phyloP scores from a whole-genome alignment of 1,140 invertebrate genomes.

The Aphelinus certus region DNA sequence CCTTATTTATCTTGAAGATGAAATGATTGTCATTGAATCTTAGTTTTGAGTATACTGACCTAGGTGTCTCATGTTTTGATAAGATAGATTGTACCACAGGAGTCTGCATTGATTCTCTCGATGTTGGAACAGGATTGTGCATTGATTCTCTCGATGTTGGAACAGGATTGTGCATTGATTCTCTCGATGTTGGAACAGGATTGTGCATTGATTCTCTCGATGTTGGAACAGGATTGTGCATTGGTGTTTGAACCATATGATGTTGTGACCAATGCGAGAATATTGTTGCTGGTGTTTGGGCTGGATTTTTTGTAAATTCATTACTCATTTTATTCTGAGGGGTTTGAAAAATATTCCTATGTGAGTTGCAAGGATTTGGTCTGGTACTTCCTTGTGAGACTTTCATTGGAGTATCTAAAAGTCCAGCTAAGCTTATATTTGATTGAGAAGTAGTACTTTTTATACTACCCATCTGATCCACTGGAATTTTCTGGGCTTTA shows the following conservation, averaged over 20 bases:
- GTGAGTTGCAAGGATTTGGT: constrained; percentile 54
- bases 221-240: constrained; percentile 41
- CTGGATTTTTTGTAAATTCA: constrained; percentile 41
- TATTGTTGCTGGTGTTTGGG: constrained; percentile 53
- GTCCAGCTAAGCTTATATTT: background rate
- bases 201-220: constrained; percentile 40
- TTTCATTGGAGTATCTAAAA: constrained; percentile 56
- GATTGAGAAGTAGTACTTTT: background rate
- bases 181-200: constrained; percentile 22
- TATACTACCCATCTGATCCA: constrained; percentile 9
- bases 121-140: constrained; percentile 34
- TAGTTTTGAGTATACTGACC: constrained; percentile 41
- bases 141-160: constrained; percentile 28
- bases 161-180: constrained; percentile 45
- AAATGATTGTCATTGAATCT: too few species aligned
- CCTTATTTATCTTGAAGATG: too few species aligned
- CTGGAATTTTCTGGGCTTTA: constrained; percentile 15
- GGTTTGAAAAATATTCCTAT: constrained; percentile 57
- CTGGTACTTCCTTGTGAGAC: constrained; percentile 40
- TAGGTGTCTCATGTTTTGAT: constrained; percentile 45
- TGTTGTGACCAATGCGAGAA: constrained; percentile 48
- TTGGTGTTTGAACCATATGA: constrained; percentile 49
- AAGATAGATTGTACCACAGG: constrained; percentile 41
- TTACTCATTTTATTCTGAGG: constrained; percentile 48
- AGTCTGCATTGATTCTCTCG: constrained; percentile 42